A percentile compares a stretch with the other conserved stretches of the same genome.
Conservation (phyloP, 1,140 invertebrate genomes). For the Pseudomyrmex dendroicus region DNA sequence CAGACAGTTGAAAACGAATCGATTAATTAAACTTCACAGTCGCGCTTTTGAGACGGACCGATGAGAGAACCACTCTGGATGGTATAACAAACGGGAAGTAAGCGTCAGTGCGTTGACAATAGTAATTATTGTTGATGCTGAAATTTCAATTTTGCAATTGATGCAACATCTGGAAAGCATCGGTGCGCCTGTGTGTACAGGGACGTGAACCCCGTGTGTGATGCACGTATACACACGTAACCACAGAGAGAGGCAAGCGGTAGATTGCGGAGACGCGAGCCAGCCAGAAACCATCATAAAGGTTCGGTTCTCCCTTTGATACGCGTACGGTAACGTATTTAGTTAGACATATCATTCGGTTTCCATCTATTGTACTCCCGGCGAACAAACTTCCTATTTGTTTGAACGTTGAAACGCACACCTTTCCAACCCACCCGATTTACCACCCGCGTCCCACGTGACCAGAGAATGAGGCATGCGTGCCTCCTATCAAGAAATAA, state of each 20-base stretch:
- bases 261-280: conserved; percentile 80
- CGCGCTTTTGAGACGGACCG: conserved; percentile 25
- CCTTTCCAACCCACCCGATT: conserved; percentile 11
- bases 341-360: conserved; percentile 85
- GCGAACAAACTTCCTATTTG: conserved; percentile 84
- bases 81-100: conserved; percentile 74
- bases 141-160: conserved; percentile 84
- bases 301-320: conserved; percentile 83
- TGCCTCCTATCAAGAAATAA: conserved; percentile 58
- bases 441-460: conserved; percentile 52
- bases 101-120: conserved; percentile 76
- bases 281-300: conserved; percentile 84
- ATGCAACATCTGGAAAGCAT: conserved; percentile 78
- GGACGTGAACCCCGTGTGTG: conserved; percentile 7
- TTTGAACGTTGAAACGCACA: conserved; percentile 77
- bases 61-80: conserved; percentile 76
- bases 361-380: conserved; percentile 81
- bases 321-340: conserved; percentile 82
- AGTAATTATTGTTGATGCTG: conserved; percentile 81
- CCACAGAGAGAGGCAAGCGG: conserved; percentile 77
- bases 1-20: neutral
- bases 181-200: conserved; percentile 39
- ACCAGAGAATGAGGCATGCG: conserved; percentile 55
- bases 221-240: conserved; percentile 61
- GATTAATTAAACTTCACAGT: conserved; percentile 28